Conservation (phyloP, 2,113 vertebrate genomes). For the Cyphomyrus discorhynchus region DNA sequence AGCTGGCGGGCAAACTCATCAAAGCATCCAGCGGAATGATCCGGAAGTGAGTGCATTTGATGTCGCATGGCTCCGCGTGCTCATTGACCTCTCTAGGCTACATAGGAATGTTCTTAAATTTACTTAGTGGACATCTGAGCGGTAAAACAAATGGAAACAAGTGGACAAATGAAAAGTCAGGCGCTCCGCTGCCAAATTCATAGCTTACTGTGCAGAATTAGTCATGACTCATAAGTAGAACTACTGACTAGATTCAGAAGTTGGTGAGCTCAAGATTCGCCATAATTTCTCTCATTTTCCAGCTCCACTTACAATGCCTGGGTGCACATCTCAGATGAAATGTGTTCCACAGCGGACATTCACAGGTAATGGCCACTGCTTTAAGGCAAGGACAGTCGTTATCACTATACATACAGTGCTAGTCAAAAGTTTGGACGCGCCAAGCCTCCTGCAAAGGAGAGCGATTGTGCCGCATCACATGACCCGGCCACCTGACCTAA, state of each 20-base stretch:
- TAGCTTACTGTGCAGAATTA: neutral
- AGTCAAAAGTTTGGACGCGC: neutral
- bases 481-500: neutral
- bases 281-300: slow-evolving; percentile 14
- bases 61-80: neutral
- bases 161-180: neutral
- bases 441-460: neutral
- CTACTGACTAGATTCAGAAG: neutral
- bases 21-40: slow-evolving; percentile 64
- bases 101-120: neutral
- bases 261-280: neutral
- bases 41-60: slow-evolving; percentile 63
- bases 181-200: neutral
- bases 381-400: neutral
- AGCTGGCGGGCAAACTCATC: slow-evolving; percentile 67
- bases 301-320: slow-evolving; percentile 69
- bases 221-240: neutral
- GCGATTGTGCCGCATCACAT: neutral
- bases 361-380: slow-evolving; percentile 50
- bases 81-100: neutral
- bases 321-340: slow-evolving; percentile 71
- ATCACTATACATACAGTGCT: neutral
- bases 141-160: neutral
- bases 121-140: neutral
- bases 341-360: slow-evolving; percentile 73